These are phyloP conservation scores for Odocoileus virginianus DNA, from an alignment of 2,113 vertebrate genomes.

Conservation along the genomic window DNA sequence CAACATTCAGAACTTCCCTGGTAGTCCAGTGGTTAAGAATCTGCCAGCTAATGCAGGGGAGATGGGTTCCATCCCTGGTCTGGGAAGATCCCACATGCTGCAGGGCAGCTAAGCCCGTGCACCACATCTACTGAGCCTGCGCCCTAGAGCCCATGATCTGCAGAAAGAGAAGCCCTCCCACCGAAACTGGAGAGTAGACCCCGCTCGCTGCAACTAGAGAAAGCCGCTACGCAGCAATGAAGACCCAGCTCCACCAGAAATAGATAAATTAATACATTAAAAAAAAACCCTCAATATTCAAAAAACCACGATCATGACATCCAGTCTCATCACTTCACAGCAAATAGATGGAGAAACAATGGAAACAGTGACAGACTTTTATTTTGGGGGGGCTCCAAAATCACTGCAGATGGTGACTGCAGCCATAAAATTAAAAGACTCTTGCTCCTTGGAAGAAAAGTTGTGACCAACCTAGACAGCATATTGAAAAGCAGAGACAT, in stretches of 20 bases:
- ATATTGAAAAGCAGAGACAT: background rate
- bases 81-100: background rate
- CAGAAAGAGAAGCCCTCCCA: background rate
- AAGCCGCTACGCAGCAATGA: background rate
- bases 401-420: background rate
- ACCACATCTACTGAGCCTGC: background rate
- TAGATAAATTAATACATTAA: background rate
- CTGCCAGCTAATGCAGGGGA: background rate
- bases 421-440: background rate
- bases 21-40: background rate
- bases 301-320: background rate
- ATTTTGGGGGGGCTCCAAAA: background rate
- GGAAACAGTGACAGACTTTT: background rate
- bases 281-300: background rate
- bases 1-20: background rate
- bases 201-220: background rate
- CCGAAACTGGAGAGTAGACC: background rate
- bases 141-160: background rate
- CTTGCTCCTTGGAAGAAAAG: background rate
- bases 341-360: background rate
- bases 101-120: background rate
- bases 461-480: background rate
- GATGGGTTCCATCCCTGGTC: background rate
- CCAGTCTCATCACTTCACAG: background rate
- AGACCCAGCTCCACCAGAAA: background rate